Evolutionary conservation across 2,888 invertebrate species (phyloP), one percentile per base, ranked within the genome.

Genomic region (Tigriopus californicus): DNA sequence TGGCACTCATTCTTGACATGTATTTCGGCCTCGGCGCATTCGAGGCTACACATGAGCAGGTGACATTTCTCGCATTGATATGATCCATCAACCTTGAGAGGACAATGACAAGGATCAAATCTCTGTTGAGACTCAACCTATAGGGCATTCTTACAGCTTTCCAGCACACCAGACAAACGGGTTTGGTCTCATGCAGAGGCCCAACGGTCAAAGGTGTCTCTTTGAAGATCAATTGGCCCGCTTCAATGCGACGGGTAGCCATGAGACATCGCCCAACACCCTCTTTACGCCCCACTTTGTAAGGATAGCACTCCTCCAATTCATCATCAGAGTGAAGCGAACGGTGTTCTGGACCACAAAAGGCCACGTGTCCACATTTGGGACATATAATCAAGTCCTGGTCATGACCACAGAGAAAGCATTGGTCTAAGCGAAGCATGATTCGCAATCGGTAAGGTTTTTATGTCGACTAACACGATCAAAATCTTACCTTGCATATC

Each of bases 131-230:
- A 11, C n/a, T 11, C 24, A 44, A 44, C 18, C 44, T 4, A 44
- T 15, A 15, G 11, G n/a, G 22, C 22, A 6, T 8, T 33, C 22
- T 22, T 49, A 49, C 49, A 5, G 49, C 8, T 20, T 22, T 18
- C 20, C 15, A 22, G 20, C 56, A 56, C 6, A n/a, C 44, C 44
- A 56, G 6, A 25, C 56, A 56, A n/a, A 56, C 25, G 22, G 56
- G 56, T 15, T n/a, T 15, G 3, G 56, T 56, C 25, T 56, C 56
- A 46, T 56, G 56, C 12, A 42, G 56, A 22, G 56, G 56, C 44
- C 56, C 56, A 11, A 56, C 20, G 1, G 33, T n/a, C 10, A 56
- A 8, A 22, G 56, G 46, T 8, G 44, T 12, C 22, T 56, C 56
- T 6, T 20, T 44, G 20, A 56, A 56, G 15, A 56, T 33, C 44